Percentiles rank a stretch among this genome's conserved stretches.
phyloP scores from a whole-genome alignment of 2,888 invertebrate species.

The Microctonus aethiopoides region DNA sequence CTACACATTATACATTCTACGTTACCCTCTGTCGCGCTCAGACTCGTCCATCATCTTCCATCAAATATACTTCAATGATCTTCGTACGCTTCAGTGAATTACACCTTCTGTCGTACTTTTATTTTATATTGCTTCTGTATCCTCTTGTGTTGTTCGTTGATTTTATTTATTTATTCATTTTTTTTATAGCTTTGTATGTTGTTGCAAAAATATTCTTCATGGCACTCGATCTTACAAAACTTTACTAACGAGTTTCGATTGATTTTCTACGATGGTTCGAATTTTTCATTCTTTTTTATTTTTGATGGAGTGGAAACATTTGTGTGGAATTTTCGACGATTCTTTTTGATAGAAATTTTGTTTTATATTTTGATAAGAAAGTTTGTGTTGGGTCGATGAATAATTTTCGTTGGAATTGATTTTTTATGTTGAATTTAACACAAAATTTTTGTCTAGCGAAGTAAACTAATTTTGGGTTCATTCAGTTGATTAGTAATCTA shows the following conservation, averaged over 20 bases:
- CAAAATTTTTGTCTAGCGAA: too few species aligned
- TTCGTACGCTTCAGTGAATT: background rate
- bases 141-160: background rate
- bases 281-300: background rate
- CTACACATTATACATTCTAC: conserved; percentile 27
- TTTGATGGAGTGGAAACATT: background rate
- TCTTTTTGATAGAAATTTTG: too few species aligned
- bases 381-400: too few species aligned
- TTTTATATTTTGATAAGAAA: too few species aligned
- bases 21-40: background rate
- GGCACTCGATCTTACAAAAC: conserved; percentile 27
- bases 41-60: conserved; percentile 61
- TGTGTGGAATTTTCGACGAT: background rate
- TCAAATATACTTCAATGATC: conserved; percentile 46
- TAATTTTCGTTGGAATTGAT: too few species aligned
- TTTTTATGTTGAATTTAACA: too few species aligned
- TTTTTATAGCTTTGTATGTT: conserved; percentile 9
- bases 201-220: conserved; percentile 7
- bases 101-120: conserved; percentile 11
- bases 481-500: too few species aligned
- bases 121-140: conserved; percentile 47
- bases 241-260: conserved; percentile 22
- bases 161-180: conserved; percentile 4
- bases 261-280: background rate
- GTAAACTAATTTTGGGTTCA: too few species aligned